Evolutionary conservation across 2,113 vertebrate species (phyloP), one percentile per base, ranked within the genome.

Genomic region (Columba janthina): DNA sequence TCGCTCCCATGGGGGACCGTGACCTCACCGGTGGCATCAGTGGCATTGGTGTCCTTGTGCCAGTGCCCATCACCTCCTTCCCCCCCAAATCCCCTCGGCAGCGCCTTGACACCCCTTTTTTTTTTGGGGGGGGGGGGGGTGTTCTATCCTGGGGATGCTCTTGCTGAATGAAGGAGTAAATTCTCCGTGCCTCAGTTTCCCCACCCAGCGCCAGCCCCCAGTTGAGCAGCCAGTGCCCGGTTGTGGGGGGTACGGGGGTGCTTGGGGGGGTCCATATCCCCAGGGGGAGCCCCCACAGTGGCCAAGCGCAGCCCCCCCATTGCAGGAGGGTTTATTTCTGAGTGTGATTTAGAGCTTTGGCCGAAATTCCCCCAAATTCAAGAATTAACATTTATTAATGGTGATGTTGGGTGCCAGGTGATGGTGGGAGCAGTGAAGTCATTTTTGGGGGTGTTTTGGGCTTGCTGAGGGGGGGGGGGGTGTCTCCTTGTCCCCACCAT

Each of bases 281-380:
- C 11, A 7, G 8, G 29, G n/a, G 13, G 21, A 66, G 29, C 15
- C 31, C 5, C 12, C 7, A 4, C 1, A 9, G 56, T 16, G 42
- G n/a, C 15, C 2, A 8, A 51, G 29, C 0, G 4, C 2, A 31
- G 3, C 4, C 4, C 14, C 13, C 20, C 53, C 32, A 26, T 3
- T 34, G 28, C 70, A 28, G 56, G n/a, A 46, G 15, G 32, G 24
- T 46, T 94, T 62, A 84, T 81, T 94, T 78, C 76, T 12, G 19
- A 61, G 61, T 15, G 48, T 69, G 85, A 62, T 31, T 82, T 31
- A 20, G 20, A 53, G 66, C 69, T 58, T 65, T 32, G 42, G 57
- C 54, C 5, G 29, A 85, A 79, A 57, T 20, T 65, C 46, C 51
- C 81, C 64, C 40, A 42, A 42, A 42, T 16, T 42, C 42, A 42